These are phyloP conservation scores for Cercopithecus hamlyni DNA, from an alignment of 2,797 vertebrate genomes.

Conservation along the genomic window DNA sequence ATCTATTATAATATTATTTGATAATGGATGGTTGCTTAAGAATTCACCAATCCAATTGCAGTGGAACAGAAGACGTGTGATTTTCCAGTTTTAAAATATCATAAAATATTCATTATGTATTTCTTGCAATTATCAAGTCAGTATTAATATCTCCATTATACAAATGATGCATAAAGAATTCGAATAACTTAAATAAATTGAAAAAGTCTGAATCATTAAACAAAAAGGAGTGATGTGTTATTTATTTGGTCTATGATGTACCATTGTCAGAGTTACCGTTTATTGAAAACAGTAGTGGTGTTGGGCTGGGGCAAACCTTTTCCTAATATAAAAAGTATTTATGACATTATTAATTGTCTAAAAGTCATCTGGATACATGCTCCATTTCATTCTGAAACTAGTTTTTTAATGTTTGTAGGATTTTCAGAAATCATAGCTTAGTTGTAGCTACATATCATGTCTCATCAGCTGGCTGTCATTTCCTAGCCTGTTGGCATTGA, in stretches of 20 bases:
- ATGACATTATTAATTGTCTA: slow-evolving; percentile 39
- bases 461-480: slow-evolving; percentile 43
- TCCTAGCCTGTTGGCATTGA: slow-evolving; percentile 32
- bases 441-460: neutral
- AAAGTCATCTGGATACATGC: slow-evolving; percentile 35
- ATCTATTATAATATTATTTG: neutral
- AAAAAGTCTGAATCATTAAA: neutral
- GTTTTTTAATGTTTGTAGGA: neutral
- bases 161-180: slow-evolving; percentile 26
- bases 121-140: slow-evolving; percentile 19
- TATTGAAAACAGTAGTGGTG: neutral
- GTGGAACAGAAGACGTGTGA: neutral
- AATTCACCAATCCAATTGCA: neutral
- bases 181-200: neutral
- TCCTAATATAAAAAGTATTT: slow-evolving; percentile 13
- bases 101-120: slow-evolving; percentile 18
- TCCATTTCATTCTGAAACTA: slow-evolving; percentile 27
- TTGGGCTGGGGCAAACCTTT: neutral
- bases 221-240: neutral
- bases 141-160: slow-evolving; percentile 16
- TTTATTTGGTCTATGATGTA: neutral
- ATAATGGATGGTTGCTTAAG: neutral
- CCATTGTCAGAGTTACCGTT: neutral
- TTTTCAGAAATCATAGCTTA: slow-evolving; percentile 31
- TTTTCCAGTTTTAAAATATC: slow-evolving; percentile 23